Base-by-base conservation (phyloP, 2,113 vertebrate genomes). In the Amia ocellicauda region DNA sequence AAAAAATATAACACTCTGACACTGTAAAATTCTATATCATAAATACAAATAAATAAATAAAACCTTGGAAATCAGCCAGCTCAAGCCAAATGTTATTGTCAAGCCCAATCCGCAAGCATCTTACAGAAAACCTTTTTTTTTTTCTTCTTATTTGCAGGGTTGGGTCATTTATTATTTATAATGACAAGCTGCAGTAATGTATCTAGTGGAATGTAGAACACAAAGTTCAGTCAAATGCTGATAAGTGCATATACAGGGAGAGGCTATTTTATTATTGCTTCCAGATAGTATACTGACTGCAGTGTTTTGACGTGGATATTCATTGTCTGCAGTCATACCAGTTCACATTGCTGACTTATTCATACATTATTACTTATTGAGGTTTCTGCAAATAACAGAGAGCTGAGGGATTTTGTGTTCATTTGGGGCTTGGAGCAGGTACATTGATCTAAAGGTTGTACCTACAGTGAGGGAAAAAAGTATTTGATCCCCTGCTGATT, bases 81-180 rank as follows among this genome's bases (percentile, higher is more conserved):
- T 16, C 11, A 19, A 28, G 10, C 14, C 10, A 28, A 20, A 42
- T 50, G 53, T 42, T 58, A 54, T 54, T 64, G 50, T 61, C 63
- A n/a, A 64, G 67, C 36, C 45, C 2, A n/a, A 58, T 62, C 69
- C 67, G 40, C 50, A 63, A 69, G 69, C 14, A 71, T 22, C 49
- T 65, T 74, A 69, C 70, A 78, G 75, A 11, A 69, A 52, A 27
- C 5, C 16, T 50, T 61, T 52, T 23, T 41, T 61, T 68, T 62
- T 53, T 50, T 53, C 58, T 14, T 20, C 49, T 16, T 8, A 19
- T 63, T 58, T 36, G 50, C 40, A 20, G 20, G 24, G 63, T 58
- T n/a, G 59, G 58, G 49, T 60, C 54, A 23, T 58, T 67, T 22
- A 57, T 52, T 64, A 70, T 70, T 69, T 58, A 66, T 55, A 58